Evolutionary conservation across 2,888 invertebrate genomes (phyloP).

Genomic region (Stenodera caucasica): DNA sequence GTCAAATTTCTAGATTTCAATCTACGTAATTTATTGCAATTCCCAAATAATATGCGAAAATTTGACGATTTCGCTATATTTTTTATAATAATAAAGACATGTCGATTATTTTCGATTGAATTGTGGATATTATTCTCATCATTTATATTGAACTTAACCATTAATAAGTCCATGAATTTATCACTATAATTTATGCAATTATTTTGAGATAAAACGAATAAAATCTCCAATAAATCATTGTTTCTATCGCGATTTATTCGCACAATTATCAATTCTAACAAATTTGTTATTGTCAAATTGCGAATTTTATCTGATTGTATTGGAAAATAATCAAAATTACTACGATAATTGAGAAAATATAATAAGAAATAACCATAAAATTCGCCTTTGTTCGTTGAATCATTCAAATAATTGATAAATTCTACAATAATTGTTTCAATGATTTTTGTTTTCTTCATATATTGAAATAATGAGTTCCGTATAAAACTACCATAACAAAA

Average conservation of each 20-base stretch:
- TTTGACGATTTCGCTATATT: constrained; percentile 20
- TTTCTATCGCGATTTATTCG: constrained; percentile 20
- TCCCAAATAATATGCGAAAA: constrained; percentile 14
- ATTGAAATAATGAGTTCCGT: constrained; percentile 25
- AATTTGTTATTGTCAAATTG: neutral
- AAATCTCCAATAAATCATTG: constrained; percentile 17
- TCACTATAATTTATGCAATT: constrained; percentile 22
- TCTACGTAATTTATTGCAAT: constrained; percentile 11
- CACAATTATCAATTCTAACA: constrained; percentile 12
- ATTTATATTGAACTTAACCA: constrained; percentile 27
- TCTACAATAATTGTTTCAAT: constrained; percentile 8
- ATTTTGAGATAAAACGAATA: constrained; percentile 24
- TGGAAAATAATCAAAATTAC: constrained; percentile 12
- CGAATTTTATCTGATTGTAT: neutral
- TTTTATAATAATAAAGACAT: constrained; percentile 30
- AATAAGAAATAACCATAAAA: constrained; percentile 17
- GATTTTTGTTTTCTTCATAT: constrained; percentile 16
- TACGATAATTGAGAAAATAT: constrained; percentile 19
- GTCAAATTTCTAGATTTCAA: neutral
- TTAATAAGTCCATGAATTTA: constrained; percentile 26
- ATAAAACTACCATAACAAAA: constrained; percentile 29
- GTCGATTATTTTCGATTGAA: constrained; percentile 22
- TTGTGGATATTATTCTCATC: constrained; percentile 23
- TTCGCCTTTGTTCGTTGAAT: constrained; percentile 5
- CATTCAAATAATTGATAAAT: constrained; percentile 5